Evolutionary conservation across 2,113 vertebrate genomes (phyloP).

Genomic region (Sturnus vulgaris): DNA sequence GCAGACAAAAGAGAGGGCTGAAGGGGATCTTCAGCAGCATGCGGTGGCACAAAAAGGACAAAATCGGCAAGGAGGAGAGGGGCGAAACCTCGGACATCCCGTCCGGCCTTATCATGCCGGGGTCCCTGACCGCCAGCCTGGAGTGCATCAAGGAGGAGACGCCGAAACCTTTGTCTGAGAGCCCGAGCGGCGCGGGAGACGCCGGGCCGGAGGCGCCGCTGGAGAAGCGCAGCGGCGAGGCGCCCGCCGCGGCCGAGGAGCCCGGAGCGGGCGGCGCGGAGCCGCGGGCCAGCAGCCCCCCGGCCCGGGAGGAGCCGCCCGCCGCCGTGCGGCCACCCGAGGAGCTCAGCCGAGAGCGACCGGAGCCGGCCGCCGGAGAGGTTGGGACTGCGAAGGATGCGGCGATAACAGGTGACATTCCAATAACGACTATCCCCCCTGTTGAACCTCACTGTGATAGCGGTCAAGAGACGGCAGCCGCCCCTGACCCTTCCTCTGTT

Average conservation of each 20-base stretch:
- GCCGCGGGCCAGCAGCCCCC: background rate
- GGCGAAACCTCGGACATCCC: background rate
- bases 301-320: background rate
- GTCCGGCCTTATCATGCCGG: background rate
- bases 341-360: slow-evolving; percentile 32
- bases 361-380: slow-evolving; percentile 41
- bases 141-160: slow-evolving; percentile 3
- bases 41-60: slow-evolving; percentile 6
- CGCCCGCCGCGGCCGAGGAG: background rate
- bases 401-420: slow-evolving; percentile 74
- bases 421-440: slow-evolving; percentile 69
- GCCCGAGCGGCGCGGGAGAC: background rate
- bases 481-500: slow-evolving; percentile 80
- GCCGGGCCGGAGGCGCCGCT: background rate
- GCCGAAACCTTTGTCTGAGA: background rate
- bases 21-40: slow-evolving; percentile 18
- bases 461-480: slow-evolving; percentile 68
- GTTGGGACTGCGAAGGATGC: slow-evolving; percentile 65
- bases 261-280: slow-evolving; percentile 7
- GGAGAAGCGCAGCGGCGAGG: background rate
- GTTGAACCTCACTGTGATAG: slow-evolving; percentile 72
- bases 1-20: slow-evolving; percentile 18
- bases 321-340: slow-evolving; percentile 20
- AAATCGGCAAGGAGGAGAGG: background rate
- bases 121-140: slow-evolving; percentile 4